Evolutionary conservation across 2,888 invertebrate species (phyloP).

Genomic region (Drymonia ruficornis): DNA sequence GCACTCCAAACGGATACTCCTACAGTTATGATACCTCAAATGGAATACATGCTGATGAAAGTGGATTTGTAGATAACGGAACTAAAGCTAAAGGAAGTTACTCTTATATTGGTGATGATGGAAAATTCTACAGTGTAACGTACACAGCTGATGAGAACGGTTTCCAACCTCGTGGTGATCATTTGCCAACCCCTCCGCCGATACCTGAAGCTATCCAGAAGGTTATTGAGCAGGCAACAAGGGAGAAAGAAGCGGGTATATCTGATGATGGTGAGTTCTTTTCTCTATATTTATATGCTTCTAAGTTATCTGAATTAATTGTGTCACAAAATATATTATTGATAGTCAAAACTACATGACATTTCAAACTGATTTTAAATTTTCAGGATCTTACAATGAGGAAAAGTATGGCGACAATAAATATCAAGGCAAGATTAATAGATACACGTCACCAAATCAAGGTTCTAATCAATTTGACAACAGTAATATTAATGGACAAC

Average conservation of each 20-base stretch:
- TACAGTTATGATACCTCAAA: constrained; percentile 73
- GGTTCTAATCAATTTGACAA: constrained; percentile 7
- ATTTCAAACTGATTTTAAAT: constrained; percentile 5
- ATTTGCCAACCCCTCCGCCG: constrained; percentile 72
- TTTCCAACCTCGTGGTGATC: constrained; percentile 67
- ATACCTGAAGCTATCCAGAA: constrained; percentile 68
- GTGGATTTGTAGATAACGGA: constrained; percentile 60
- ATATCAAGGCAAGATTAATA: constrained; percentile 40
- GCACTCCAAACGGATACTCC: constrained; percentile 60
- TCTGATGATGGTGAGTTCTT: constrained; percentile 62
- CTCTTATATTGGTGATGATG: constrained; percentile 74
- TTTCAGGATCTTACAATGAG: constrained; percentile 68
- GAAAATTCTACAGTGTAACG: constrained; percentile 60
- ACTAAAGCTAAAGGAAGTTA: constrained; percentile 66
- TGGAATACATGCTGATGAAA: constrained; percentile 71
- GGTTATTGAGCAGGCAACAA: constrained; percentile 62
- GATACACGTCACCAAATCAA: constrained; percentile 3
- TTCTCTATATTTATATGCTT: too few species aligned
- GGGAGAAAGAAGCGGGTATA: constrained; percentile 59
- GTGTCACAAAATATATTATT: too few species aligned
- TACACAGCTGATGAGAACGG: constrained; percentile 77
- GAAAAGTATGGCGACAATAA: constrained; percentile 66
- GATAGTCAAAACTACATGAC: background rate
- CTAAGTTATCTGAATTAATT: too few species aligned
- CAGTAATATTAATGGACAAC: background rate